Percentiles rank a stretch among this genome's conserved stretches.
These are phyloP conservation scores for Drosophila kurseongensis DNA, from an alignment of 1,140 invertebrate genomes.

Conservation along the genomic window DNA sequence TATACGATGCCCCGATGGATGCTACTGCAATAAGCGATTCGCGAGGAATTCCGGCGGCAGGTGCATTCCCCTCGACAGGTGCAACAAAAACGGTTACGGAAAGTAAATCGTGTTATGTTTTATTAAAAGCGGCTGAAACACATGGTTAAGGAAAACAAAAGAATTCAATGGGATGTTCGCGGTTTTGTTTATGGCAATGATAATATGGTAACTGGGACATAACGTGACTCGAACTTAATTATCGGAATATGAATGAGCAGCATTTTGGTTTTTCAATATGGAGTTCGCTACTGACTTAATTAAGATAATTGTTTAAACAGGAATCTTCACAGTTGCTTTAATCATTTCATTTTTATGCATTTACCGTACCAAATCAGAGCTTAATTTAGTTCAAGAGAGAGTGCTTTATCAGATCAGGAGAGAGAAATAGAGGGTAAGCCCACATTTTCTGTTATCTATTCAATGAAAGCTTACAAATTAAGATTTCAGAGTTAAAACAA, in stretches of 20 bases:
- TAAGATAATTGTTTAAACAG: neutral
- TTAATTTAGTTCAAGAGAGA: neutral
- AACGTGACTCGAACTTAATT: neutral
- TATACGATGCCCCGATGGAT: conserved; percentile 85
- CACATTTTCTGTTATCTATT: neutral
- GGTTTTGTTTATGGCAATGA: neutral
- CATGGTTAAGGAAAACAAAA: neutral
- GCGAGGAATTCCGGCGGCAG: conserved; percentile 73
- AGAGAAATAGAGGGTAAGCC: neutral
- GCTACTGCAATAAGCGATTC: conserved; percentile 85
- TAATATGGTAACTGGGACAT: conserved; percentile 2
- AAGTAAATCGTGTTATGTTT: neutral
- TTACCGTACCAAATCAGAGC: too few relatives aligned
- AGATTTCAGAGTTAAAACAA: neutral
- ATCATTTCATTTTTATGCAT: too few relatives aligned
- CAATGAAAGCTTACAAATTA: neutral
- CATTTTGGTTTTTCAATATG: conserved; percentile 2
- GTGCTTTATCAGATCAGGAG: neutral
- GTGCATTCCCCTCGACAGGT: conserved; percentile 83
- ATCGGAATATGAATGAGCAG: neutral
- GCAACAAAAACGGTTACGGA: conserved; percentile 26
- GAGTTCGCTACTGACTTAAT: neutral
- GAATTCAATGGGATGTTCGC: neutral
- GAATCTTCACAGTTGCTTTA: neutral
- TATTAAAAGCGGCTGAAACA: neutral